Evolutionary conservation across 2,113 vertebrate genomes (phyloP), one percentile per base, ranked within the genome.

Genomic region (Rhinolophus ferrumequinum): DNA sequence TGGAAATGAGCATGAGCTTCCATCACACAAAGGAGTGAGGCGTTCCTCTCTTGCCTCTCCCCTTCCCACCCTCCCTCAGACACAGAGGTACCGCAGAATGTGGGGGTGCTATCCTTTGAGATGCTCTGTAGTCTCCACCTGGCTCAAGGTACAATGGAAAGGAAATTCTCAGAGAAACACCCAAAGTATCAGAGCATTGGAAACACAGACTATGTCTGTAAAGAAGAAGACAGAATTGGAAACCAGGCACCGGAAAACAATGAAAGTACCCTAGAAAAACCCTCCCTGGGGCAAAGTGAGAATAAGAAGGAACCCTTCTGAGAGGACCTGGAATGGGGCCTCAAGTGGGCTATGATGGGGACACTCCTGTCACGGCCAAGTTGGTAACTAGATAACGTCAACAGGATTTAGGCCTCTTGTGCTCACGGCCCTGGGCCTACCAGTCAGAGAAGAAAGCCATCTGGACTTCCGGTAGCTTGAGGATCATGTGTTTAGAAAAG

Each of bases 61-160:
- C 2, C 79, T 38, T 35, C 8, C 8, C 13, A 19, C 12, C 19
- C 26, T 54, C 76, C n/a, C 33, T 75, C 64, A 56, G 56, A 92
- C 44, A 44, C 67, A 9, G 33, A n/a, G 73, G 47, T 8, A 22
- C 76, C 0, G 0, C 22, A 54, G n/a, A 35, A 44, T 2, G 0
- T 54, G 7, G 69, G 15, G 38, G 4, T 28, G 3, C 47, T 3
- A 2, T 41, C 80, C 85, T 70, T 62, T 3, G 0, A 8, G 33
- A 24, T 52, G 26, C 41, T 90, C 50, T 70, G 47, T 19, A 80
- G 56, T 30, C 26, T 8, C 13, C 14, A 47, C 88, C 60, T 35
- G 21, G 15, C 66, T 67, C 10, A 13, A 60, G 10, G 22, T 69
- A 33, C 44, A 54, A 41, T 18, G 28, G 12, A 66, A 52, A 80